Base-by-base conservation (phyloP, 2,888 invertebrate species). In the Drosophila meridiana region DNA sequence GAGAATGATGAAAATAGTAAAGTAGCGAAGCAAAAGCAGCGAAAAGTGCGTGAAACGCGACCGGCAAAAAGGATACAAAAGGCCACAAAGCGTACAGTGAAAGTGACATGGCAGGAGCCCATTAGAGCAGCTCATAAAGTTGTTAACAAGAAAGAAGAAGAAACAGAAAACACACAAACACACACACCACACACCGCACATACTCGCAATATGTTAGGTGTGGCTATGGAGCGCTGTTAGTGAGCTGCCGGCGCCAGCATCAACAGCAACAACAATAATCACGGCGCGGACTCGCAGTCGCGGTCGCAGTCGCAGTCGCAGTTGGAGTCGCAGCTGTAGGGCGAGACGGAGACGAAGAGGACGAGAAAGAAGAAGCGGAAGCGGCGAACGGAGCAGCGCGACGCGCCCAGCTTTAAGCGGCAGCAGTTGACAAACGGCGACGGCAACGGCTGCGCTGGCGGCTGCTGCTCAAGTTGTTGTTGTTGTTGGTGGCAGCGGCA, bases 131-230 rank as follows among this genome's bases (percentile, higher is more conserved):
- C 20, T 32, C 6, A 42, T 42, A 42, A 38, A 42, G n/a, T 56
- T 42, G 42, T 32, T 30, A 56, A 55, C 9, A 4, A 32, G n/a
- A 48, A 14, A 30, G 5, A n/a, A 9, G 2, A 32, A 7, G 11
- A 4, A 14, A 55, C 13, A 7, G 34, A 1, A 28, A 14, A 28
- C 4, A 28, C 28, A 30, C 14, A 28, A 26, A 14, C 28, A 40
- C 38, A 28, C 14, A 40, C 5, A 32, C 20, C 28, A 28, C 34
- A 45, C 28, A 13, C 3, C 14, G 7, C 47, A 36, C 36, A 56
- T 40, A 30, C 28, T 26, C 20, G 40, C 40, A 86, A 79, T 87
- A 90, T 86, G 90, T 63, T 83, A 86, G 90, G 87, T 81, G 82
- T 73, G 69, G 76, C 58, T 52, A 38, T 60, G 67, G 62, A 52